Evolutionary conservation across 2,888 invertebrate genomes (phyloP).

Genomic region (Pecten maximus): DNA sequence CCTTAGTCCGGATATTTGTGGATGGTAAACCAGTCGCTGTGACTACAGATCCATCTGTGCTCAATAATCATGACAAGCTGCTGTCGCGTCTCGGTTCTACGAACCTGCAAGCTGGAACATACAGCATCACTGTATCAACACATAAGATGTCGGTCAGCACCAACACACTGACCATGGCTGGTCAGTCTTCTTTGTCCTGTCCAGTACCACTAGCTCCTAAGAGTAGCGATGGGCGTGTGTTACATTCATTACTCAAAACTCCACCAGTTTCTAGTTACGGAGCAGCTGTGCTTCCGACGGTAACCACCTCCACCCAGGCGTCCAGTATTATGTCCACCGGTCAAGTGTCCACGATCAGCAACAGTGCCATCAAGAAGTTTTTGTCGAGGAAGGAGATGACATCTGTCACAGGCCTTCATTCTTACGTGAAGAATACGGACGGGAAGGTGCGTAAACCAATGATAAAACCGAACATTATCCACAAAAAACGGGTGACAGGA

Average conservation of each 20-base stretch:
- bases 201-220: background rate
- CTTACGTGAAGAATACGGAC: background rate
- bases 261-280: background rate
- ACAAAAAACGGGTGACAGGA: background rate
- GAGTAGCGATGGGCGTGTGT: background rate
- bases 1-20: constrained; percentile 54
- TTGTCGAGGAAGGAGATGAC: background rate
- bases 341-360: background rate
- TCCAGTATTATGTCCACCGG: background rate
- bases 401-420: background rate
- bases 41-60: constrained; percentile 54
- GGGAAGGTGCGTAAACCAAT: background rate
- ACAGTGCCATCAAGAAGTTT: background rate
- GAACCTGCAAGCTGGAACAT: constrained; percentile 52
- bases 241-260: background rate
- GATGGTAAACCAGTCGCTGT: constrained; percentile 57
- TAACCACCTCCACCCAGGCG: background rate
- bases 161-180: background rate
- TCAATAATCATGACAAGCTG: constrained; percentile 47
- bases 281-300: background rate
- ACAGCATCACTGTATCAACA: constrained; percentile 51
- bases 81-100: constrained; percentile 45
- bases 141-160: constrained; percentile 42
- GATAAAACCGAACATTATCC: background rate
- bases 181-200: background rate